Percentiles rank a stretch among this genome's conserved stretches.
Evolutionary conservation across 1,140 invertebrate genomes (phyloP).

Genomic region (Atopsyche davidsoni): DNA sequence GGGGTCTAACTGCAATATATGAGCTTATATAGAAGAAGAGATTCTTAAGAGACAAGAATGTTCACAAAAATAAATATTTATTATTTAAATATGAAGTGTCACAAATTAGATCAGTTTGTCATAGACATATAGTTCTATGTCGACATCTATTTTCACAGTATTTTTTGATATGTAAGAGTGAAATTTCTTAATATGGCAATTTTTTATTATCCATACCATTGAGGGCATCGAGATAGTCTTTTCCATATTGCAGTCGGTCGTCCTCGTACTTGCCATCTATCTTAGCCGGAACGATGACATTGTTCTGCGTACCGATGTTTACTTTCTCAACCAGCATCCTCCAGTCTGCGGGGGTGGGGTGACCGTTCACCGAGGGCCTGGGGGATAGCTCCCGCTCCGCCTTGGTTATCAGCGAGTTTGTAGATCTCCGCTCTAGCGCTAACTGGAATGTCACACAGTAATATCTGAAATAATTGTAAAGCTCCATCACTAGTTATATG

Average conservation of each 20-base stretch:
- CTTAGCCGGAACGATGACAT: slow-evolving; percentile 25
- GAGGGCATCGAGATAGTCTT: slow-evolving; percentile 13
- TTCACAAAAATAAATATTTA: background rate
- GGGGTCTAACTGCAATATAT: no score
- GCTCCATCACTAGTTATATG: background rate
- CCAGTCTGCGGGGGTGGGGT: slow-evolving; percentile 20
- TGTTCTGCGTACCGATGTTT: slow-evolving; percentile 30
- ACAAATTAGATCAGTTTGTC: no score
- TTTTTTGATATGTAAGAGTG: no score
- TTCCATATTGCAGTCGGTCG: slow-evolving; percentile 3
- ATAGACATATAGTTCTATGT: no score
- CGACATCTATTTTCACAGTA: no score
- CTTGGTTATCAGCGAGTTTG: slow-evolving; percentile 31
- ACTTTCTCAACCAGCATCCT: slow-evolving; percentile 28
- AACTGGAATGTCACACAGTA: slow-evolving; percentile 7
- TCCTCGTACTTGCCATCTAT: slow-evolving; percentile 4
- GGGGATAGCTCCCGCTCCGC: slow-evolving; percentile 44
- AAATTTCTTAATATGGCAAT: no score
- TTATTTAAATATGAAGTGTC: no score
- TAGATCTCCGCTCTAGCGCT: slow-evolving; percentile 11
- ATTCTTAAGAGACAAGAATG: no score
- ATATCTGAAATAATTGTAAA: background rate
- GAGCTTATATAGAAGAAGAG: no score
- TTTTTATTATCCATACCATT: slow-evolving; percentile 5
- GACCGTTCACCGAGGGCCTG: slow-evolving; percentile 9